These are phyloP conservation scores for Tachycineta bicolor DNA, from an alignment of 2,113 vertebrate genomes.

Conservation along the genomic window DNA sequence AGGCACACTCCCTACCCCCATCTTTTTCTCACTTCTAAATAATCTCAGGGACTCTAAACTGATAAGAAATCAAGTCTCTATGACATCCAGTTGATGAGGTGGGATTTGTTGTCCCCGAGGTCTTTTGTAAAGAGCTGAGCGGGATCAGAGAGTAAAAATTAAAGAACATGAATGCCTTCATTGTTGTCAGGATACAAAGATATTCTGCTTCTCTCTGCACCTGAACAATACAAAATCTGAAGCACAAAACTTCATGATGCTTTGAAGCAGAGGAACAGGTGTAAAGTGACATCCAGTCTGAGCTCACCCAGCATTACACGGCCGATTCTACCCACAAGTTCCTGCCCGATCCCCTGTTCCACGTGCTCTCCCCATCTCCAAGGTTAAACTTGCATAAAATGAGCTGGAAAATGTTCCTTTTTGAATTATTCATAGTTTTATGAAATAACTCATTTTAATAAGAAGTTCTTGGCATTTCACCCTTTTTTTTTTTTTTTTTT, in stretches of 20 bases:
- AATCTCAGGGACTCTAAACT: not conserved
- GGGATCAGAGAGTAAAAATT: not conserved
- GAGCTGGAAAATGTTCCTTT: not conserved
- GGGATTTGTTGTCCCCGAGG: not conserved
- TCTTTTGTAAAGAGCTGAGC: not conserved
- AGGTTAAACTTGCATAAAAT: not conserved
- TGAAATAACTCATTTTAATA: slow-evolving; percentile 24
- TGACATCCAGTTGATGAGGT: not conserved
- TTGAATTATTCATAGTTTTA: slow-evolving; percentile 26
- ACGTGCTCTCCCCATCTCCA: not conserved
- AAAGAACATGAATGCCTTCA: not conserved
- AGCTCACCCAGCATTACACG: not conserved
- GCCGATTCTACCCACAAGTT: not conserved
- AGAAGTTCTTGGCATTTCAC: slow-evolving; percentile 5
- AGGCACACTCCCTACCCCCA: not conserved
- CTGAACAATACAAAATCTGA: not conserved
- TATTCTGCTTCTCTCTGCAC: not conserved
- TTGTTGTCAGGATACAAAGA: not conserved
- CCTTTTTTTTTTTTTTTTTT: not conserved
- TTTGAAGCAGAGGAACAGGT: not conserved
- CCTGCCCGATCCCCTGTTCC: not conserved
- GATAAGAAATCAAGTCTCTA: not conserved
- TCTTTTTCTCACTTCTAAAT: not conserved
- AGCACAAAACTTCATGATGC: not conserved
- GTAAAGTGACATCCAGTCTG: not conserved